Conservation (phyloP, 2,113 vertebrate genomes). For the Planiliza haematocheilus region DNA sequence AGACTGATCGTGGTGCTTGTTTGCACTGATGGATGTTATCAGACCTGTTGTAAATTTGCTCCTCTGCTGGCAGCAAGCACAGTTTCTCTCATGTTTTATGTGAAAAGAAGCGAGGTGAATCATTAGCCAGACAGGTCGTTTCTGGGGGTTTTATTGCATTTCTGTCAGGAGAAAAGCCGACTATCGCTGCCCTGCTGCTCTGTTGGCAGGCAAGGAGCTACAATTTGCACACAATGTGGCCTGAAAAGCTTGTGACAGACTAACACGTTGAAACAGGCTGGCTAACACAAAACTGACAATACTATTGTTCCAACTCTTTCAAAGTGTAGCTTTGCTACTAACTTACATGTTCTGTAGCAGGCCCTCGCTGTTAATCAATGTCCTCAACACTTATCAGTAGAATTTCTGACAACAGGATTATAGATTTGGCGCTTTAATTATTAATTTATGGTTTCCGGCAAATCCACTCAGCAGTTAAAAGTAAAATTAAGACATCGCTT, state of each 20-base stretch:
- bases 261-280: background rate
- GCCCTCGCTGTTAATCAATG: conserved; percentile 11
- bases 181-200: conserved; percentile 7
- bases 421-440: conserved; percentile 18
- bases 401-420: conserved; percentile 5
- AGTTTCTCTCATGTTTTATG: conserved; percentile 16
- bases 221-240: background rate
- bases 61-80: background rate
- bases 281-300: background rate
- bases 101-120: conserved; percentile 30
- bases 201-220: conserved; percentile 21
- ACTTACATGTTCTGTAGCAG: background rate
- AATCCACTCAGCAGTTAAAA: conserved; percentile 13
- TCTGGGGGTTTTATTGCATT: conserved; percentile 40
- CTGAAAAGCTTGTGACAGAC: conserved; percentile 25
- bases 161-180: conserved; percentile 25
- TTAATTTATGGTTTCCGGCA: conserved; percentile 33
- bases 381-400: background rate
- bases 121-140: conserved; percentile 24
- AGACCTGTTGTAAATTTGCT: conserved; percentile 21
- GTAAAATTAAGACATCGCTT: background rate
- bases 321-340: background rate
- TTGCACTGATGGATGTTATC: background rate
- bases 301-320: conserved; percentile 12
- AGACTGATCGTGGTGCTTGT: background rate